Percentiles rank a stretch among this genome's conserved stretches.
phyloP scores from a whole-genome alignment of 2,888 invertebrate species.

The Neocrepidodera transversa region DNA sequence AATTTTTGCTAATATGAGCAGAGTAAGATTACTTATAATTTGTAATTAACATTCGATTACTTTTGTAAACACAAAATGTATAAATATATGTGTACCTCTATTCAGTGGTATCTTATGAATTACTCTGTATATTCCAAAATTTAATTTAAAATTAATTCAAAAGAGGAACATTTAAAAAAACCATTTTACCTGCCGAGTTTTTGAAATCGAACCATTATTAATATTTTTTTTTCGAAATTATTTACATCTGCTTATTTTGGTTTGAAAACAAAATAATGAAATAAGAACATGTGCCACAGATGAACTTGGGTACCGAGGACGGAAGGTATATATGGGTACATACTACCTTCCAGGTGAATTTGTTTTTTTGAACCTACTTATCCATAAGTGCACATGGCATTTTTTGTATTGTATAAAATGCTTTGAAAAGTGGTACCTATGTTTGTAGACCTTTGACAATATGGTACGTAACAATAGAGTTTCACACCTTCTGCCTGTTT shows the following conservation, averaged over 20 bases:
- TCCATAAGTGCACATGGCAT: conserved; percentile 25
- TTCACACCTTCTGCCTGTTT: conserved; percentile 8
- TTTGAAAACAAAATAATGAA: conserved; percentile 31
- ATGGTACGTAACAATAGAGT: conserved; percentile 1
- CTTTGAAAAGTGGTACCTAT: conserved; percentile 4
- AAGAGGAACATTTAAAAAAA: too few species aligned
- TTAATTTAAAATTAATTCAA: too few species aligned
- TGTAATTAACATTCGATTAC: too few species aligned
- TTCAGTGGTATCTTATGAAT: too few species aligned
- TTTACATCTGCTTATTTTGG: conserved; percentile 29
- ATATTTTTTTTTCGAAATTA: conserved; percentile 23
- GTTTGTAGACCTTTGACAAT: conserved; percentile 8
- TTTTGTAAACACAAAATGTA: too few species aligned
- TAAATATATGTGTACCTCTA: too few species aligned
- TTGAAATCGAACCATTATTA: conserved; percentile 10
- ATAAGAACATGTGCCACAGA: conserved; percentile 31
- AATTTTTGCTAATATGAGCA: too few species aligned
- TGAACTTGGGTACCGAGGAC: conserved; percentile 17
- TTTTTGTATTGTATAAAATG: conserved; percentile 23
- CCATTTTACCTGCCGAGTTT: conserved; percentile 15
- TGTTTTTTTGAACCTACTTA: conserved; percentile 26
- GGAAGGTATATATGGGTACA: conserved; percentile 19
- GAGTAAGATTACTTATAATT: too few species aligned
- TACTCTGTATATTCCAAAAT: too few species aligned
- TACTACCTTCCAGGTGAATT: conserved; percentile 27